Base-by-base conservation (phyloP, 2,888 invertebrate species). In the Imbricaverruca yamaguchii region DNA sequence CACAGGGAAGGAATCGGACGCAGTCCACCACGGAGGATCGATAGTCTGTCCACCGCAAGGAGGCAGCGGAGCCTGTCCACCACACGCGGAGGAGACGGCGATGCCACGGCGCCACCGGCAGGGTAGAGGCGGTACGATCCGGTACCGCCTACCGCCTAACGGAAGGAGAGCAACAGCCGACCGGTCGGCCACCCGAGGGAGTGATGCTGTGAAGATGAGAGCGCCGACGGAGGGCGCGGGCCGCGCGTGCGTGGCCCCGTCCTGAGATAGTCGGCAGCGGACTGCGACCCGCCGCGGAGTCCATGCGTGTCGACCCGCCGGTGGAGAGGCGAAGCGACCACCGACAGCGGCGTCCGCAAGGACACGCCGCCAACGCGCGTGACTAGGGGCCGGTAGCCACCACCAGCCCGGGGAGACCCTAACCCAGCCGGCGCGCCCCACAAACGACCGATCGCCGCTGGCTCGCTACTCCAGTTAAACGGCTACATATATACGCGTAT, bases 401-500 rank as follows among this genome's bases (percentile, higher is more conserved):
- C 39, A 69, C 69, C 69, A 69, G 69, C 39, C 39, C 25, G 39
- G 69, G 15, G 39, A 25, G 69, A 69, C 69, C 69, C 25, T 11
- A 23, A 11, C 65, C 11, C 65, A 23, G 65, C 65, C 65, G 65
- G 65, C 65, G 39, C 39, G 67, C 69, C 39, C 69, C 23, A 13
- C 74, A 74, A 21, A 18, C 53, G 53, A 74, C 53, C 55, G 21
- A 53, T 55, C 53, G 74, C 18, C 53, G 21, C 21, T 55, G 55
- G 74, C 23, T 74, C 69, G 25, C 69, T 69, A 39, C 23, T 69
- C 69, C 69, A 77, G 56, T 77, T 77, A 77, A 56, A 77, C 56
- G 55, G 18, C 56, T 79, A 79, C 57, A 79, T 79, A 79, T 77
- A 77, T 79, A 79, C 15, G 57, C 57, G 23, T 79, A 79, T 79